Base-by-base conservation (phyloP, 2,797 vertebrate genomes). In the Sphenodon punctatus region DNA sequence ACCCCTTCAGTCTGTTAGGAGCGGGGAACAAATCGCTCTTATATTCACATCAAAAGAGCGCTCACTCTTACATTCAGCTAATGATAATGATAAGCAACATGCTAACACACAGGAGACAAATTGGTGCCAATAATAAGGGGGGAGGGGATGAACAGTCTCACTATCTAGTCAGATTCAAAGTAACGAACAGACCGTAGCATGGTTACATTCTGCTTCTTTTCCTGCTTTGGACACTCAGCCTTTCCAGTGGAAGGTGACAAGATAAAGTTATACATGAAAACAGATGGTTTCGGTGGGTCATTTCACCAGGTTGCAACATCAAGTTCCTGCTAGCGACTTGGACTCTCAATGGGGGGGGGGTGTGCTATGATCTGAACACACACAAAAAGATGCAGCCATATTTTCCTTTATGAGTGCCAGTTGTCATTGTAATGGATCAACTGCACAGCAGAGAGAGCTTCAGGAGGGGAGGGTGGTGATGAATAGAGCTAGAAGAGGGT, bases 51-150 rank as follows among this genome's bases (percentile, higher is more conserved):
- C 86, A 70, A 65, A 63, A 70, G 58, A 69, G 49, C 53, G 34
- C n/a, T 41, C 84, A 74, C 70, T 69, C 85, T 78, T 71, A 42
- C 49, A 64, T 73, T 77, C 75, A 43, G 79, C 71, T 84, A 72
- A 84, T 61, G 75, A 76, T 71, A 78, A 74, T 82, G 80, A 87
- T 82, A 86, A 83, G 81, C 69, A 71, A 70, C 59, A 63, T 72
- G 80, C 75, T 42, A 87, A 90, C 86, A 72, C 72, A 65, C 42
- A 51, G 69, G 80, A 89, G 83, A 91, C 74, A 75, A 91, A 85
- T 85, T 68, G 36, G 25, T 55, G 58, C 65, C 76, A 65, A 59
- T 75, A 89, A 84, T 78, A 58, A 69, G 15, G 34, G 8, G 36
- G 34, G 34, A 34, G 34, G 34, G 34, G 7, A 43, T 73, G 80